Conservation (phyloP, 2,113 vertebrate species). For the Phocoena sinus region DNA sequence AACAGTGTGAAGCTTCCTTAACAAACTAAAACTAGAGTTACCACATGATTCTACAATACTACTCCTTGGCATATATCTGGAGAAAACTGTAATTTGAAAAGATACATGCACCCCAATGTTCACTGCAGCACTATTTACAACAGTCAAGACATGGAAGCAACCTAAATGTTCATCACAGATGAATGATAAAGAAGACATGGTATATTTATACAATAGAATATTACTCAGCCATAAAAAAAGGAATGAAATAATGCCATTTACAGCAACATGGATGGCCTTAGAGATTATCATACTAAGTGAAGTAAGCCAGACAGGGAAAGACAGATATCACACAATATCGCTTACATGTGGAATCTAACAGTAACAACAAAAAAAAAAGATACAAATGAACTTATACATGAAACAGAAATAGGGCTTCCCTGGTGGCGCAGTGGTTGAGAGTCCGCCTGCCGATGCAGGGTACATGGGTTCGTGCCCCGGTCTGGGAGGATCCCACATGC, state of each 20-base stretch:
- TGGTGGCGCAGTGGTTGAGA: no score
- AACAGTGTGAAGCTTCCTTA: not conserved
- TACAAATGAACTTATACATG: not conserved
- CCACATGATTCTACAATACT: not conserved
- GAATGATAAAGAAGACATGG: not conserved
- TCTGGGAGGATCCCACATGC: no score
- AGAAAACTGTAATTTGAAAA: not conserved
- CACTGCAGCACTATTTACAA: not conserved
- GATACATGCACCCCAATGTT: not conserved
- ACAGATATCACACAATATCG: not conserved
- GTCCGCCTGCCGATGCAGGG: no score
- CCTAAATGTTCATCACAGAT: not conserved
- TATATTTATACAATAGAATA: not conserved
- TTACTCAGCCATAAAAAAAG: not conserved
- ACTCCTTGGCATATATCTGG: not conserved
- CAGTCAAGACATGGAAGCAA: not conserved
- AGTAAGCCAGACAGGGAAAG: not conserved
- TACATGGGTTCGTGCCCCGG: no score
- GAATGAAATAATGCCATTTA: not conserved
- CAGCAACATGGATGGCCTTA: not conserved
- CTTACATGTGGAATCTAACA: not conserved
- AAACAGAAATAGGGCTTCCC: not conserved
- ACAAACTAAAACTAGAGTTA: not conserved
- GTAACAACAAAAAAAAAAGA: not conserved
- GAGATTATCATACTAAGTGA: not conserved